A percentile compares a stretch with the other conserved stretches of the same genome.
Conservation (phyloP, 1,140 invertebrate genomes). For the Drosophila auraria region DNA sequence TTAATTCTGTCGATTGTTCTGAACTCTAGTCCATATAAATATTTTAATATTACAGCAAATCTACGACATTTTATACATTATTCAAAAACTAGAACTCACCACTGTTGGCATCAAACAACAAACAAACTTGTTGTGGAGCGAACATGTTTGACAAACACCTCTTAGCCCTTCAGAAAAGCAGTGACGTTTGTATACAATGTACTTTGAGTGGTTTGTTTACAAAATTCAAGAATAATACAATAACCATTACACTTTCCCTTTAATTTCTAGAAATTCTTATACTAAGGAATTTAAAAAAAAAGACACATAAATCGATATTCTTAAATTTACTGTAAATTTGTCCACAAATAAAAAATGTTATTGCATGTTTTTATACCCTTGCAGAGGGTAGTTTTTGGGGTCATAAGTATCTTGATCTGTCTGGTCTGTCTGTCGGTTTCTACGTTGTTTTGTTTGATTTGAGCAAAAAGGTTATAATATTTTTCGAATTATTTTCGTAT, state of each 20-base stretch:
- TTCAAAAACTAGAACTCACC: slow-evolving; percentile 15
- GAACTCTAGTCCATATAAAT: background rate
- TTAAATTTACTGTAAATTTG: too few relatives aligned
- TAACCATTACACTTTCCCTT: background rate
- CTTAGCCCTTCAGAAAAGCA: background rate
- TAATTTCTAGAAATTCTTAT: background rate
- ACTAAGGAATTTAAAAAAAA: background rate
- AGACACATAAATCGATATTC: background rate
- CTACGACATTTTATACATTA: background rate
- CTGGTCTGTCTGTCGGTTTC: too few relatives aligned
- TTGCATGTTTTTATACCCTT: too few relatives aligned
- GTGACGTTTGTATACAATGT: too few relatives aligned
- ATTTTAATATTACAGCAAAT: background rate
- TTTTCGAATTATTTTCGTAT: too few relatives aligned
- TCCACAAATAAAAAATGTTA: too few relatives aligned
- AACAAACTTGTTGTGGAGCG: slow-evolving; percentile 22
- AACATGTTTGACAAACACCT: slow-evolving; percentile 26
- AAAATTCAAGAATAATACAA: background rate
- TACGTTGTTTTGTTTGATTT: too few relatives aligned
- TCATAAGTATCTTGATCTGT: too few relatives aligned
- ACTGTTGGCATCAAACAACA: slow-evolving; percentile 14
- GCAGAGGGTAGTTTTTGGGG: too few relatives aligned
- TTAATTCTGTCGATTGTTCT: background rate
- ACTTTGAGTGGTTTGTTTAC: background rate
- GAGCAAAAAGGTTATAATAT: too few relatives aligned